phyloP scores from a whole-genome alignment of 2,797 vertebrate genomes.

The Heteromormyrus szaboi region DNA sequence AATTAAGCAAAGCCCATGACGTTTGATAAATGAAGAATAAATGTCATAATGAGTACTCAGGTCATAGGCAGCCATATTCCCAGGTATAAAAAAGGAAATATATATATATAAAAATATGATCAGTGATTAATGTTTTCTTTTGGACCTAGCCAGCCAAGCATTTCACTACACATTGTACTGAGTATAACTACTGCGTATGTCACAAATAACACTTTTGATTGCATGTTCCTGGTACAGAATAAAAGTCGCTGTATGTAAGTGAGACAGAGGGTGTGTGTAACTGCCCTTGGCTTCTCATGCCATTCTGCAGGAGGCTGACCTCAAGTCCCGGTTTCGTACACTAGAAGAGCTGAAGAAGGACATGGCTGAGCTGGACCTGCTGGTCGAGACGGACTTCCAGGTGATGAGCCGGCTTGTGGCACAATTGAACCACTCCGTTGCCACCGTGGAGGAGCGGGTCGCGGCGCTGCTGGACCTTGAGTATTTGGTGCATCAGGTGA shows the following conservation, averaged over 20 bases:
- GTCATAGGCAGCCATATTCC: background rate
- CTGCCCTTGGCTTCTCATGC: background rate
- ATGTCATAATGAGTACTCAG: background rate
- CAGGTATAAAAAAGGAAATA: background rate
- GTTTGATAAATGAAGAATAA: background rate
- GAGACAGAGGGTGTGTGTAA: background rate
- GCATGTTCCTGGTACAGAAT: background rate
- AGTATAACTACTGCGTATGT: background rate
- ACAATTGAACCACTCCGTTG: constrained; percentile 71
- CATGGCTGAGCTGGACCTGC: constrained; percentile 75
- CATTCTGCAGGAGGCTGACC: constrained; percentile 37
- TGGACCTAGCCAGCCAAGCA: background rate
- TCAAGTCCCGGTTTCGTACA: constrained; percentile 64
- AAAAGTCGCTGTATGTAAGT: background rate
- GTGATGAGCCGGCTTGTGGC: constrained; percentile 77
- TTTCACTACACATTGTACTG: background rate
- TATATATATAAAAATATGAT: background rate
- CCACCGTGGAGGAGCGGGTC: constrained; percentile 70
- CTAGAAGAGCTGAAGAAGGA: constrained; percentile 81
- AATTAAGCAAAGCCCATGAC: background rate
- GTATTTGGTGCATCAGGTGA: constrained; percentile 93
- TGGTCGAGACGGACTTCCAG: constrained; percentile 84
- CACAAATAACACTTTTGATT: background rate
- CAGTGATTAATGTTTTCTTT: background rate
- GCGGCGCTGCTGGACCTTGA: constrained; percentile 80